A percentile compares a stretch with the other conserved stretches of the same genome.
Conservation (phyloP, 2,888 invertebrate genomes). For the Spilarctia lutea region DNA sequence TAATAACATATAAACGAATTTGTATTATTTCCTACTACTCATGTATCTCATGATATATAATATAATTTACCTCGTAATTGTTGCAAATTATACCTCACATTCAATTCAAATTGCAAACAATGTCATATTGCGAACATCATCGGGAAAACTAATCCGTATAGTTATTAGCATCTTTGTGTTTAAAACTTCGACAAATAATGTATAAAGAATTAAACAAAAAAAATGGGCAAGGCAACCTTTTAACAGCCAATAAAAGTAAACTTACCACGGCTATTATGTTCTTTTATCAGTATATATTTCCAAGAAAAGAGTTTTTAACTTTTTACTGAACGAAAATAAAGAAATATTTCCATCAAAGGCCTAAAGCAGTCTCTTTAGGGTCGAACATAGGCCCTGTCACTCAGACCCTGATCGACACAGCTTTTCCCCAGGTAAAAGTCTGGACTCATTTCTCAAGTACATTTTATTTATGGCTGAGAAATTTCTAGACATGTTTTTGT, state of each 20-base stretch:
- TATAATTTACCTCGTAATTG: background rate
- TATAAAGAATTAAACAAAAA: background rate
- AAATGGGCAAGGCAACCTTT: background rate
- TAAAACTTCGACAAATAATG: background rate
- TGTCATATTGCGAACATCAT: background rate
- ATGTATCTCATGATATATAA: background rate
- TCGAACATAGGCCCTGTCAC: slow-evolving; percentile 16
- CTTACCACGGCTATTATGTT: background rate
- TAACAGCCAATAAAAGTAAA: background rate
- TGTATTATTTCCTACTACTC: background rate
- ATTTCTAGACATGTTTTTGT: slow-evolving; percentile 39
- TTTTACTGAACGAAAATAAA: background rate
- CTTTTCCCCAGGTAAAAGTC: slow-evolving; percentile 12
- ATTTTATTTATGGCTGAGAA: slow-evolving; percentile 27
- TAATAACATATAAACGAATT: background rate
- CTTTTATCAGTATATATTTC: background rate
- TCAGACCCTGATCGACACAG: slow-evolving; percentile 7
- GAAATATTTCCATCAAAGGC: background rate
- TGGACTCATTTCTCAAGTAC: slow-evolving; percentile 23
- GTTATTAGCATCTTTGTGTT: background rate
- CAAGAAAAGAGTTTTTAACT: slow-evolving; percentile 4
- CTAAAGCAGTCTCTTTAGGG: background rate
- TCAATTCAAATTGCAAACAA: background rate
- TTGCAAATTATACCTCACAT: background rate
- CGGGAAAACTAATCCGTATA: background rate